Percentiles rank a stretch among this genome's conserved stretches.
phyloP scores from a whole-genome alignment of 1,140 invertebrate species.

The Drosophila punjabiensis region DNA sequence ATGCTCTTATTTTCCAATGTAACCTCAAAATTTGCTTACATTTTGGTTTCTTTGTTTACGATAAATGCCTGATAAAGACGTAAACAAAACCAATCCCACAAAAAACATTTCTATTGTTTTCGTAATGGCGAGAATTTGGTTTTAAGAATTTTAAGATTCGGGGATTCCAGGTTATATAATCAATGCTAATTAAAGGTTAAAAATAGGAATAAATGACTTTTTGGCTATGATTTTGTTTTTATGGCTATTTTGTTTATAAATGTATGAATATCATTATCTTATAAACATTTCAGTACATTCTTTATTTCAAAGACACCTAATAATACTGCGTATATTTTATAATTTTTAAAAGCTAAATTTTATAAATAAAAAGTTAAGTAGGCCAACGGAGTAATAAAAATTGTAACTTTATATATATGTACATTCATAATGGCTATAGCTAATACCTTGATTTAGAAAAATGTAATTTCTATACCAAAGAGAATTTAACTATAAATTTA shows the following conservation, averaged over 20 bases:
- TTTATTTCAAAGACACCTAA: too few relatives aligned
- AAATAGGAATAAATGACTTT: background rate
- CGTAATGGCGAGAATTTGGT: background rate
- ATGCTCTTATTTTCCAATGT: background rate
- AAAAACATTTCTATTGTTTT: background rate
- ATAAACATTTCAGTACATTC: too few relatives aligned
- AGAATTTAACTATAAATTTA: background rate
- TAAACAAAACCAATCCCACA: background rate
- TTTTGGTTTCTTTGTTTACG: constrained; percentile 7
- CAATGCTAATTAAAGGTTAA: background rate
- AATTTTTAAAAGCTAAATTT: too few relatives aligned
- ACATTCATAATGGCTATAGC: too few relatives aligned
- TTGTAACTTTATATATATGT: too few relatives aligned
- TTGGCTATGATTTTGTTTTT: background rate
- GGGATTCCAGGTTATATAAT: background rate
- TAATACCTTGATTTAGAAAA: background rate
- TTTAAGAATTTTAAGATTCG: background rate
- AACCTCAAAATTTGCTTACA: constrained; percentile 15
- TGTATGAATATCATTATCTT: too few relatives aligned
- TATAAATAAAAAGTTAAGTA: too few relatives aligned
- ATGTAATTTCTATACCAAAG: background rate
- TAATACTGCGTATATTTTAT: too few relatives aligned
- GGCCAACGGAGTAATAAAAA: too few relatives aligned
- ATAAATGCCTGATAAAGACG: background rate
- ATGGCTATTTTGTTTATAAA: background rate